Evolutionary conservation across 2,113 vertebrate genomes (phyloP).

Genomic region (Peromyscus maniculatus): DNA sequence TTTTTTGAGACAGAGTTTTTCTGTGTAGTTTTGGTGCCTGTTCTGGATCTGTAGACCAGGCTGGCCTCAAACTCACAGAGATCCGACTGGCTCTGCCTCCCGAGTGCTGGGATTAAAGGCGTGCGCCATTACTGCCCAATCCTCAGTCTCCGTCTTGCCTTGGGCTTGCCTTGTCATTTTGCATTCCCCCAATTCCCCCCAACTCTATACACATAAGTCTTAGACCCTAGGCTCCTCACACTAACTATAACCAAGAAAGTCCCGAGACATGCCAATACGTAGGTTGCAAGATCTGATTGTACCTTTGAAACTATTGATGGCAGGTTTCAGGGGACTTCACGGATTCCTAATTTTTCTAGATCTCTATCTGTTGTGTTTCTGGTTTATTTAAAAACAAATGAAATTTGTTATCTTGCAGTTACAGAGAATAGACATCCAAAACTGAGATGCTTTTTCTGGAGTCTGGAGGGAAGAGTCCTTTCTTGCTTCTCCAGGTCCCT

Average conservation of each 20-base stretch:
- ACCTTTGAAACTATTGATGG: background rate
- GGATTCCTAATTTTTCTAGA: background rate
- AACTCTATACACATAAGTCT: rapidly evolving
- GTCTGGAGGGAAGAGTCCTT: background rate
- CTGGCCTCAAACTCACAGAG: too few species aligned
- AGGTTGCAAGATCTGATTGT: background rate
- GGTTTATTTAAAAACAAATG: background rate
- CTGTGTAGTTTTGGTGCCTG: too few species aligned
- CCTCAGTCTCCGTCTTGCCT: background rate
- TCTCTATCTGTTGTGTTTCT: background rate
- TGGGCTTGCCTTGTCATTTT: background rate
- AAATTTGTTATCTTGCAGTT: background rate
- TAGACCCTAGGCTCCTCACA: background rate
- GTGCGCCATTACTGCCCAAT: too few species aligned
- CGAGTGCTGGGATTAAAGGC: too few species aligned
- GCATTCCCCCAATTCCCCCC: rapidly evolving
- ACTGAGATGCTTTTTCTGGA: background rate
- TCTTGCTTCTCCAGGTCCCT: background rate
- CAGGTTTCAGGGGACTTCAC: background rate
- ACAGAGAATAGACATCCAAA: background rate
- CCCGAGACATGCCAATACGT: too few species aligned
- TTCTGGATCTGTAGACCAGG: too few species aligned
- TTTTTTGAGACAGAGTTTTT: too few species aligned
- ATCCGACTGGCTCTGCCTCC: too few species aligned
- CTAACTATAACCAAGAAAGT: background rate